These are phyloP conservation scores for Macrosoma leucophasiata DNA, from an alignment of 2,888 invertebrate species.

Conservation along the genomic window DNA sequence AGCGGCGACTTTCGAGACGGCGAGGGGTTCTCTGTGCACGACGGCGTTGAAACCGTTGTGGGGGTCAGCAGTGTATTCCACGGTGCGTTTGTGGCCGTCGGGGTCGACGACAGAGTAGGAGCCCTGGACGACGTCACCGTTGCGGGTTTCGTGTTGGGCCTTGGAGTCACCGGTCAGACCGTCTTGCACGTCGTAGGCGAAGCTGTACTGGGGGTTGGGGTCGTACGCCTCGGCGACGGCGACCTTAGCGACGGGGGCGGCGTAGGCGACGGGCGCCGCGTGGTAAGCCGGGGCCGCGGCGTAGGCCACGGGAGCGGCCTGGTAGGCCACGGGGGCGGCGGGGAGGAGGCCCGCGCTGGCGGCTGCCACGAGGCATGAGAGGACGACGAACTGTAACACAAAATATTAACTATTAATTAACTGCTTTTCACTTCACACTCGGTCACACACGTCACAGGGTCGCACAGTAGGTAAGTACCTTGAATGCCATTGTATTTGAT, in stretches of 20 bases:
- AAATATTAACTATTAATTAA: slow-evolving; percentile 9
- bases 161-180: slow-evolving; percentile 67
- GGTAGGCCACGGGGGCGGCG: slow-evolving; percentile 46
- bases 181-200: slow-evolving; percentile 75
- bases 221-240: slow-evolving; percentile 49
- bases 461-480: slow-evolving; percentile 47
- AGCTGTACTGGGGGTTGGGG: slow-evolving; percentile 65
- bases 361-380: slow-evolving; percentile 54
- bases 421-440: too few species aligned
- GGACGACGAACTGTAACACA: slow-evolving; percentile 50
- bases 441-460: background rate
- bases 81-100: slow-evolving; percentile 73
- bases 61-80: slow-evolving; percentile 66
- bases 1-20: slow-evolving; percentile 49
- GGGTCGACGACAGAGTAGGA: slow-evolving; percentile 74
- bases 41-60: slow-evolving; percentile 75
- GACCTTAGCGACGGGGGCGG: slow-evolving; percentile 37
- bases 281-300: slow-evolving; percentile 46
- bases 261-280: slow-evolving; percentile 37
- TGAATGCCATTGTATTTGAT: slow-evolving; percentile 62
- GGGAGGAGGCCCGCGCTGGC: slow-evolving; percentile 54
- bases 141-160: slow-evolving; percentile 61
- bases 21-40: slow-evolving; percentile 62
- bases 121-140: slow-evolving; percentile 65
- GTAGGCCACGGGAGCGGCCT: slow-evolving; percentile 40